These are phyloP conservation scores for Ardeotis arabs DNA, from an alignment of 2,113 vertebrate species.

Conservation along the genomic window DNA sequence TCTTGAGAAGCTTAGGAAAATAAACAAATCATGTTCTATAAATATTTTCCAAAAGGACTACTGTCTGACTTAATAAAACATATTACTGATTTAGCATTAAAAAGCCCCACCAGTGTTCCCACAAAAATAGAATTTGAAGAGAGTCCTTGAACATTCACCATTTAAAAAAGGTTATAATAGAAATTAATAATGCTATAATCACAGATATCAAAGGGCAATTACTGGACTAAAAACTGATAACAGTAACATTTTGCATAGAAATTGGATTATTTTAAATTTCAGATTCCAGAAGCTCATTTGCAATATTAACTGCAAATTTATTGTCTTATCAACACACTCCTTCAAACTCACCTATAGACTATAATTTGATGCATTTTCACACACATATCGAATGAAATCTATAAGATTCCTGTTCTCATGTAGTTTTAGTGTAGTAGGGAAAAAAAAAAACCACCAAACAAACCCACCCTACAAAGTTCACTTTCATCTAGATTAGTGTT, in stretches of 20 bases:
- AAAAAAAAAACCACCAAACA: not conserved
- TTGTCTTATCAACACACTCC: not conserved
- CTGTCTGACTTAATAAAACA: slow-evolving; percentile 7
- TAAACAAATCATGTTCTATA: not conserved
- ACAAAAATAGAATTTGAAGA: not conserved
- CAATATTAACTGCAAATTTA: not conserved
- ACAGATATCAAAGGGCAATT: not conserved
- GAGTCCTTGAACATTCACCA: not conserved
- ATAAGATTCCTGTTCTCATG: not conserved
- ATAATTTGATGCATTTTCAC: not conserved
- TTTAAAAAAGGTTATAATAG: not conserved
- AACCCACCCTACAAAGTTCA: not conserved
- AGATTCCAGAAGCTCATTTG: not conserved
- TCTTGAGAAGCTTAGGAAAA: not conserved
- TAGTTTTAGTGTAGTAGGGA: not conserved
- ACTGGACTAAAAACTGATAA: not conserved
- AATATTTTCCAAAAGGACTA: not conserved
- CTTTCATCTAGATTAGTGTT: not conserved
- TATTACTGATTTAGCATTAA: not conserved
- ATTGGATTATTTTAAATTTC: not conserved
- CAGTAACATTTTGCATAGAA: not conserved
- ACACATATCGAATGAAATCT: not conserved
- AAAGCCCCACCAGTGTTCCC: not conserved
- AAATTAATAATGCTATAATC: not conserved
- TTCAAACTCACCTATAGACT: not conserved